phyloP scores from a whole-genome alignment of 2,797 vertebrate genomes.

The Sebastolobus altivelis region DNA sequence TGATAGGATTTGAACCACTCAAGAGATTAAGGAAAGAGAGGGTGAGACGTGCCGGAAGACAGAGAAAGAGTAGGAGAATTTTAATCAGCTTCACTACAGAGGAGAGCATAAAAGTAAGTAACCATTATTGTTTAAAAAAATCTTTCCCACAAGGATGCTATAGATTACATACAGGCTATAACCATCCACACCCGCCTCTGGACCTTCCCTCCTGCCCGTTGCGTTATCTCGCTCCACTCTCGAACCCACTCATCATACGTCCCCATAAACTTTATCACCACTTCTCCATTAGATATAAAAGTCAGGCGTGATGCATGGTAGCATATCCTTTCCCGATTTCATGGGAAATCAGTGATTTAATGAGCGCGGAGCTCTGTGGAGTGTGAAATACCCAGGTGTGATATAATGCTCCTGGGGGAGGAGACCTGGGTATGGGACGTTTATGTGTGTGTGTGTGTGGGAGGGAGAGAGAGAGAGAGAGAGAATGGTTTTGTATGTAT shows the following conservation, averaged over 20 bases:
- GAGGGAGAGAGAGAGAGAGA: not conserved
- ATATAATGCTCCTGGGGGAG: constrained; percentile 55
- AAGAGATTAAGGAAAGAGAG: not conserved
- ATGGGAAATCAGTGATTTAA: constrained; percentile 62
- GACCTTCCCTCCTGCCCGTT: not conserved
- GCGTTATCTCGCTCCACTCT: not conserved
- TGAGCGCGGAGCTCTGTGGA: constrained; percentile 49
- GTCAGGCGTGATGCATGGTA: constrained; percentile 37
- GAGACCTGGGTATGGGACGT: constrained; percentile 9
- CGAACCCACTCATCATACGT: constrained; percentile 25
- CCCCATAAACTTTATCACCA: constrained; percentile 42
- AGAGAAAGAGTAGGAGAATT: not conserved
- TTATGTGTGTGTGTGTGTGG: constrained; percentile 8
- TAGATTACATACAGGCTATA: not conserved
- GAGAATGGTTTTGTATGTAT: not conserved
- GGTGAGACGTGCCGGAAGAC: not conserved
- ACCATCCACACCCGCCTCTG: not conserved
- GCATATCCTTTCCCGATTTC: constrained; percentile 58
- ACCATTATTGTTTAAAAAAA: not conserved
- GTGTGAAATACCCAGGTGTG: constrained; percentile 73
- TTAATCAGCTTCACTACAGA: not conserved
- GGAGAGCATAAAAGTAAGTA: not conserved
- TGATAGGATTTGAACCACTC: not conserved
- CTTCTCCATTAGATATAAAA: constrained; percentile 53
- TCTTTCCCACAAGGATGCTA: not conserved